Conservation (phyloP, 2,888 invertebrate genomes). For the Eilema depressum region DNA sequence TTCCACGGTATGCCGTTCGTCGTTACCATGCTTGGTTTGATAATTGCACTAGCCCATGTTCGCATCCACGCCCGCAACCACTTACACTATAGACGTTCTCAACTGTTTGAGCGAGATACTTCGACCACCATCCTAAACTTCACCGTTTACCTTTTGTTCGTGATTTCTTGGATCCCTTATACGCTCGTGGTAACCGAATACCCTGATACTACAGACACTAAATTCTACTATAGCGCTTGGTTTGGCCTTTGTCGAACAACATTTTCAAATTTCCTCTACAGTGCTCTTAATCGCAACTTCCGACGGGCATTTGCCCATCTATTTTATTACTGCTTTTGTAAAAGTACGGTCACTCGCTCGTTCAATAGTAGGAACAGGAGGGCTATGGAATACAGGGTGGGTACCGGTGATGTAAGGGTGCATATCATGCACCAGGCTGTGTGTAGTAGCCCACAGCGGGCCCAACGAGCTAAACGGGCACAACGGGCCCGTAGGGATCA, state of each 20-base stretch:
- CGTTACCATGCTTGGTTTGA: slow-evolving; percentile 85
- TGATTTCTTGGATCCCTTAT: slow-evolving; percentile 90
- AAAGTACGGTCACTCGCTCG: slow-evolving; percentile 88
- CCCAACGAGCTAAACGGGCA: background rate
- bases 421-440: slow-evolving; percentile 88
- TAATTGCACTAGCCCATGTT: slow-evolving; percentile 82
- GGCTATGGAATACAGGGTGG: slow-evolving; percentile 63
- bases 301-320: slow-evolving; percentile 90
- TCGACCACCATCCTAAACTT: slow-evolving; percentile 89
- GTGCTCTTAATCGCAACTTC: slow-evolving; percentile 89
- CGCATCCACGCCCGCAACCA: slow-evolving; percentile 83
- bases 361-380: slow-evolving; percentile 88
- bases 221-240: slow-evolving; percentile 91
- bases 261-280: slow-evolving; percentile 88
- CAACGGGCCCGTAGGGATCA: background rate
- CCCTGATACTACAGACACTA: slow-evolving; percentile 77
- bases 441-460: slow-evolving; percentile 81
- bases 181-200: slow-evolving; percentile 86
- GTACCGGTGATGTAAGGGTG: slow-evolving; percentile 89
- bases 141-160: slow-evolving; percentile 88
- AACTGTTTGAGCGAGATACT: slow-evolving; percentile 88
- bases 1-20: slow-evolving; percentile 88
- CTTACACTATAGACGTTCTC: slow-evolving; percentile 87
- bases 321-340: slow-evolving; percentile 94
- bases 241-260: slow-evolving; percentile 90